Percentiles rank a stretch among this genome's conserved stretches.
These are phyloP conservation scores for Delphinapterus leucas DNA, from an alignment of 2,113 vertebrate genomes.

Conservation along the genomic window DNA sequence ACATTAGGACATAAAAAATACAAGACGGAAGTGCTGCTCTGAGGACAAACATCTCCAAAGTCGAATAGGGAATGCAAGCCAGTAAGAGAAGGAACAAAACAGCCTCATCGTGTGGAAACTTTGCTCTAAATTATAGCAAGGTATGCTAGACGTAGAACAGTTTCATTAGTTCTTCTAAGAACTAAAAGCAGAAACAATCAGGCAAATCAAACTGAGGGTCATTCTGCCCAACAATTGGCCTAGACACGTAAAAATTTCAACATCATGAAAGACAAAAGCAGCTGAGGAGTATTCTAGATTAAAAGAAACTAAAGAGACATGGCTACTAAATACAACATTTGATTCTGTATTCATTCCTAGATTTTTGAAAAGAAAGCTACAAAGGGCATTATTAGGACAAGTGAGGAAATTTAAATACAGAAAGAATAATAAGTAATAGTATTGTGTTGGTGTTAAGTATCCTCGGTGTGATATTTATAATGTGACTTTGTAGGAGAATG, in stretches of 20 bases:
- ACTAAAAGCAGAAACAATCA: background rate
- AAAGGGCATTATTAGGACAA: background rate
- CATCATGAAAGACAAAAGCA: background rate
- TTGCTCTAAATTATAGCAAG: background rate
- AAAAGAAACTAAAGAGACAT: background rate
- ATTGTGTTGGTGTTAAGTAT: background rate
- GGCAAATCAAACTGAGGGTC: background rate
- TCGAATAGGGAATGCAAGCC: background rate
- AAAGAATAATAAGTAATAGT: background rate
- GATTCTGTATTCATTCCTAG: background rate
- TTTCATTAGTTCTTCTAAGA: background rate
- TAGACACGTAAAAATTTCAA: background rate
- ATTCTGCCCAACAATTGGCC: background rate
- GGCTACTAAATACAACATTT: background rate
- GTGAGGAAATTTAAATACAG: background rate
- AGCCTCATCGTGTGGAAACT: background rate
- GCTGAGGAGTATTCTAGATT: background rate
- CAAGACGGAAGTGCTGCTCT: background rate
- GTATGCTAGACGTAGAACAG: background rate
- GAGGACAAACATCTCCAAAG: background rate
- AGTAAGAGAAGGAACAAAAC: background rate
- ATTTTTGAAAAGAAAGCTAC: background rate
- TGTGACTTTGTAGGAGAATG: background rate
- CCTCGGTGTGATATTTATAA: background rate
- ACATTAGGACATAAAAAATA: background rate